Evolutionary conservation across 2,113 vertebrate genomes (phyloP), one percentile per base, ranked within the genome.

Genomic region (Neotoma lepida): DNA sequence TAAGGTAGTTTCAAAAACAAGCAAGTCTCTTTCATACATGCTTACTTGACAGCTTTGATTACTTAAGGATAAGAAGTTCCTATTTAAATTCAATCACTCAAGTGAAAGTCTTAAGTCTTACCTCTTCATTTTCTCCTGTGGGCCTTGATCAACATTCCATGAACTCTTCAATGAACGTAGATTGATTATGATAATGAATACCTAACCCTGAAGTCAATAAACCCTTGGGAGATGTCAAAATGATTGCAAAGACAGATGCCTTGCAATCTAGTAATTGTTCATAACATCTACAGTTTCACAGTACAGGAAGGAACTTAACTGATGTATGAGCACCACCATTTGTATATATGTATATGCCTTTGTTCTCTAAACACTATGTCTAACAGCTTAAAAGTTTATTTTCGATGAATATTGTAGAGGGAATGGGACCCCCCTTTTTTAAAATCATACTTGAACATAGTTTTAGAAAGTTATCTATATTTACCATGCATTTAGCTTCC

Each of bases 111-210:
- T 86, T 77, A 86, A 86, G 35, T 39, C 20, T 58, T 1, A 86
- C 9, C 2, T 73, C 39, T 76, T 74, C 33, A 64, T 88, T 93
- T 88, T 81, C 35, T 80, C 46, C 35, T 58, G 6, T 46, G 41
- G 39, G 17, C 10, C 24, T 86, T 73, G 13, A 9, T 86, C 76
- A 77, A 74, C 73, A 89, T 76, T 88, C 44, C 58, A 81, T 39
- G 35, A 58, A 76, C 51, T 46, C 78, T 58, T 93, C 66, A 95
- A 77, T 49, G 56, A 86, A 80, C n/a, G 66, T 9, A 51, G 84
- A 93, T 86, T 89, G 78, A 82, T 90, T 89, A 94, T 90, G 89
- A 95, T 82, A 90, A 66, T 78, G 15, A 64, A 33, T 22, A 56
- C 9, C 6, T 73, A n/a, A 20, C 54, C 70, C 77, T 58, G 12